Evolutionary conservation across 1,140 invertebrate genomes (phyloP).

Genomic region (Alviniconcha marisindica): DNA sequence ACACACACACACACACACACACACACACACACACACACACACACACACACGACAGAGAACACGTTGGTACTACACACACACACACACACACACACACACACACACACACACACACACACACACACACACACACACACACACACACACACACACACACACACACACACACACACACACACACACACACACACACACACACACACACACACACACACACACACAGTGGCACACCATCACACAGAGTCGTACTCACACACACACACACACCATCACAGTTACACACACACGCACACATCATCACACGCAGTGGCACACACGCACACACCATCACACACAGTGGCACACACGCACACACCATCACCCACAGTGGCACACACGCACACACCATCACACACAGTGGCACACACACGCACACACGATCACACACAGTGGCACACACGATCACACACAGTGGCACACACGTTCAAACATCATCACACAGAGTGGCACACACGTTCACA

Average conservation of each 20-base stretch:
- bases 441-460: neutral
- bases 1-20: too few relatives aligned
- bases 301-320: neutral
- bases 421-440: neutral
- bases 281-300: neutral
- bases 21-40: too few relatives aligned
- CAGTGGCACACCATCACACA: neutral
- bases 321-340: slow-evolving; percentile 16
- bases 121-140: too few relatives aligned
- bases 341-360: neutral
- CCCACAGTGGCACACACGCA: neutral
- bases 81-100: too few relatives aligned
- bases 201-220: slow-evolving; percentile 10
- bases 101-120: too few relatives aligned
- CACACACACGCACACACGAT: neutral
- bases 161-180: too few relatives aligned
- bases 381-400: neutral
- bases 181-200: neutral
- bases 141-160: too few relatives aligned
- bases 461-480: neutral
- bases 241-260: neutral
- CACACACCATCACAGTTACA: neutral
- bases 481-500: neutral
- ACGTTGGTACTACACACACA: too few relatives aligned
- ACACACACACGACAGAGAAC: too few relatives aligned